Evolutionary conservation across 1,140 invertebrate species (phyloP).

Genomic region (Coenobita brevimanus): DNA sequence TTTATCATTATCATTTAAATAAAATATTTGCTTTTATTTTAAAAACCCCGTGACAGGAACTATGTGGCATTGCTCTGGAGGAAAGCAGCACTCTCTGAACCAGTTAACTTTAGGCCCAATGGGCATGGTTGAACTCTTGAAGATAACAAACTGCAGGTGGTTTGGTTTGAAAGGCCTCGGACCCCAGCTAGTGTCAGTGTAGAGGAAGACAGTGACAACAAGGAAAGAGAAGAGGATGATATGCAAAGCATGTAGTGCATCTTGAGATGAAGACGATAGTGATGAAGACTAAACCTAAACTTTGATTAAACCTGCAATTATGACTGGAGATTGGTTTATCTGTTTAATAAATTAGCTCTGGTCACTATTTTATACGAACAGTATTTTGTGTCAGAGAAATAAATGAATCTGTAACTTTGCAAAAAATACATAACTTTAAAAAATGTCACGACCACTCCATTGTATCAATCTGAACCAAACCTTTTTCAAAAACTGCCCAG

Average conservation of each 20-base stretch:
- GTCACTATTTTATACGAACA: not conserved
- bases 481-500: not conserved
- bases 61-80: slow-evolving; percentile 9
- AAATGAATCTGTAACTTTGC: not conserved
- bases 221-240: not conserved
- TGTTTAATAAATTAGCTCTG: slow-evolving; percentile 9
- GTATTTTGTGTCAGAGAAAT: not conserved
- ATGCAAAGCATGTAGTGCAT: not conserved
- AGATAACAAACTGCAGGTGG: slow-evolving; percentile 14
- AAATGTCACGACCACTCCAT: not conserved
- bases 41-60: no score
- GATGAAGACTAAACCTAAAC: not conserved
- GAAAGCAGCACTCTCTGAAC: slow-evolving; percentile 11
- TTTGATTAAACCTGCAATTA: slow-evolving; percentile 2
- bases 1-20: no score
- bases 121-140: not conserved
- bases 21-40: no score
- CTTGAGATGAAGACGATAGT: not conserved
- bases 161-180: not conserved
- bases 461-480: slow-evolving; percentile 6
- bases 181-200: not conserved
- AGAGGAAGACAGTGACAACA: not conserved
- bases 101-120: not conserved
- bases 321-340: not conserved
- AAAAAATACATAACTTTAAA: not conserved